phyloP scores from a whole-genome alignment of 2,113 vertebrate genomes.

The Bubo blakistoni region DNA sequence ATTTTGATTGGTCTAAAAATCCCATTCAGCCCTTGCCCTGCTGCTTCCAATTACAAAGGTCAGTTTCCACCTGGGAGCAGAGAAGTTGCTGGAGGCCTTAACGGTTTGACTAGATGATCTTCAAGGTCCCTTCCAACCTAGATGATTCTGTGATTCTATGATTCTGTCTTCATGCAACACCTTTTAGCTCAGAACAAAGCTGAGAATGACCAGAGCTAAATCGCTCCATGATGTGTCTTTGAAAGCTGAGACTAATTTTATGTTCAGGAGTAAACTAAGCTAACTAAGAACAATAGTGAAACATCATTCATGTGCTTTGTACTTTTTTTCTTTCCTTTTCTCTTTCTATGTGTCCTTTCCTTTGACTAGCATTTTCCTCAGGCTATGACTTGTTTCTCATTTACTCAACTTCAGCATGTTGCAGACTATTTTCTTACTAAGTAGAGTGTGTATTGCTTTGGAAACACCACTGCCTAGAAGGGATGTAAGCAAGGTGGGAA shows the following conservation, averaged over 20 bases:
- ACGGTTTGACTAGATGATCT: too few species aligned
- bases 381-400: background rate
- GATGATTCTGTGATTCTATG: too few species aligned
- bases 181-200: background rate
- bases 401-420: background rate
- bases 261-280: background rate
- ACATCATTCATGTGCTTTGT: background rate
- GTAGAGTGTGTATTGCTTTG: background rate
- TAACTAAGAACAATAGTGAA: background rate
- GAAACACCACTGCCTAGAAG: background rate
- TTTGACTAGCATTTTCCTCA: background rate
- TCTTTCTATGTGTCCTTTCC: background rate
- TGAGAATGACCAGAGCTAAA: background rate
- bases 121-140: too few species aligned
- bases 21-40: background rate
- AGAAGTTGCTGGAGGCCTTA: background rate
- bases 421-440: background rate
- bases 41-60: background rate
- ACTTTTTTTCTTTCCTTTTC: background rate
- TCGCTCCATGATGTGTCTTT: accelerated
- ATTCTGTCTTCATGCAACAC: background rate
- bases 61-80: background rate
- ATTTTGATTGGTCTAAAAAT: background rate
- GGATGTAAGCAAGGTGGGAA: background rate
- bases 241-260: background rate